Evolutionary conservation across 2,888 invertebrate species (phyloP).

Genomic region (Drosophila nr. perissopoda): DNA sequence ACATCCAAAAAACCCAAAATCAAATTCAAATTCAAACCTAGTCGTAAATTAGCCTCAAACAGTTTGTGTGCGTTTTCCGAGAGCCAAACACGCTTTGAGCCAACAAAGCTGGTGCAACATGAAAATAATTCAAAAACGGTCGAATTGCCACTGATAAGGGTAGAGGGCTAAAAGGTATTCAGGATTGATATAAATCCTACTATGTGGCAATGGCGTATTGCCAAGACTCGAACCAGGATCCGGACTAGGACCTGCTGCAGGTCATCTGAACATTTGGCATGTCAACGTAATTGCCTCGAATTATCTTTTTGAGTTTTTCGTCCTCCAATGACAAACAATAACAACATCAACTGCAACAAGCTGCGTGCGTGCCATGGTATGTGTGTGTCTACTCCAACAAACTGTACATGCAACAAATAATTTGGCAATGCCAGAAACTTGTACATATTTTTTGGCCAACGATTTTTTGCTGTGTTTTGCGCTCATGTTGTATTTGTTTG

Average conservation of each 20-base stretch:
- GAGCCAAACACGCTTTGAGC: slow-evolving; percentile 39
- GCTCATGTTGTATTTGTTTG: slow-evolving; percentile 20
- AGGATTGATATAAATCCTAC: neutral
- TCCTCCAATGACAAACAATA: slow-evolving; percentile 29
- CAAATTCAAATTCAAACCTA: slow-evolving; percentile 28
- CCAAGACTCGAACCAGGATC: slow-evolving; percentile 32
- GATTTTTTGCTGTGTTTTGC: slow-evolving; percentile 16
- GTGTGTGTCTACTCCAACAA: slow-evolving; percentile 20
- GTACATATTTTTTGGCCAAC: slow-evolving; percentile 51
- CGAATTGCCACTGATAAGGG: slow-evolving; percentile 15
- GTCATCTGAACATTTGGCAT: slow-evolving; percentile 68
- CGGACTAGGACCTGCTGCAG: slow-evolving; percentile 2
- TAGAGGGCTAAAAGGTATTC: too few species aligned
- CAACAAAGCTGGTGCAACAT: slow-evolving; percentile 3
- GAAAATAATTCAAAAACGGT: slow-evolving; percentile 50
- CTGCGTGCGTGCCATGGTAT: slow-evolving; percentile 12
- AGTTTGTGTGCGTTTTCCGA: slow-evolving; percentile 7
- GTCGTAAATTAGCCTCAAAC: slow-evolving; percentile 26
- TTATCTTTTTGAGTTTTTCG: slow-evolving; percentile 71
- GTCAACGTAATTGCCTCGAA: slow-evolving; percentile 78
- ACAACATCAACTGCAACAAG: slow-evolving; percentile 23
- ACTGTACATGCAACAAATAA: slow-evolving; percentile 54
- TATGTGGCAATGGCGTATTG: slow-evolving; percentile 49
- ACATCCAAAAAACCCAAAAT: neutral
- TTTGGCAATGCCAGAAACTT: slow-evolving; percentile 59